phyloP scores from a whole-genome alignment of 2,888 invertebrate species.

The Sesia bembeciformis region DNA sequence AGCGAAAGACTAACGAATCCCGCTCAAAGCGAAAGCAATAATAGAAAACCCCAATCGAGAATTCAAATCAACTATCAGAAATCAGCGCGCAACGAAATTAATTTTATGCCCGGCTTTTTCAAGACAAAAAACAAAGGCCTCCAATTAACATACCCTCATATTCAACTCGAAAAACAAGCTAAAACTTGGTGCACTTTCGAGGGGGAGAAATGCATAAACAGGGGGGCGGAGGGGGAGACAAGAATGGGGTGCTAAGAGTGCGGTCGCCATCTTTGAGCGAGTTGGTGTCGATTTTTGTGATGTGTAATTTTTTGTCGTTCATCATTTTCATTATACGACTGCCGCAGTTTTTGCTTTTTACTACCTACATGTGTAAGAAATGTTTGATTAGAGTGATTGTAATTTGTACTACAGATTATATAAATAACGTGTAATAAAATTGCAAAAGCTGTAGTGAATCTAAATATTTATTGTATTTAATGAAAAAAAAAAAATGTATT shows the following conservation, averaged over 20 bases:
- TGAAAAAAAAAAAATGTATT: no score
- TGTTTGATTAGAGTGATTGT: no score
- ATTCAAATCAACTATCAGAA: not conserved
- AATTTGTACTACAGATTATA: no score
- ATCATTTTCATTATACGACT: not conserved
- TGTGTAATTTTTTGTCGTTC: not conserved
- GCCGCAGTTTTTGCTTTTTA: no score
- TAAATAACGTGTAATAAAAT: no score
- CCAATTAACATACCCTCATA: not conserved
- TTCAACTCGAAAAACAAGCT: not conserved
- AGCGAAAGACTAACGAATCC: no score
- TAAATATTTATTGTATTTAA: no score
- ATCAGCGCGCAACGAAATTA: not conserved
- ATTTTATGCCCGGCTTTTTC: not conserved
- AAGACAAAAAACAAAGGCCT: not conserved
- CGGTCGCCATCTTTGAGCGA: constrained; percentile 51
- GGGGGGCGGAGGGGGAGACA: constrained; percentile 39
- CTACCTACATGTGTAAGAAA: no score
- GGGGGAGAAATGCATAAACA: constrained; percentile 35
- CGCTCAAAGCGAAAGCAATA: not conserved
- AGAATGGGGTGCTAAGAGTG: constrained; percentile 63
- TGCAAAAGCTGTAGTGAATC: no score
- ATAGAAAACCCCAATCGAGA: not conserved
- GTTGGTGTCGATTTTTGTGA: constrained; percentile 36
- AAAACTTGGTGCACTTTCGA: constrained; percentile 37